Evolutionary conservation across 2,797 vertebrate genomes (phyloP), one percentile per base, ranked within the genome.

Genomic region (Danio albolineatus): DNA sequence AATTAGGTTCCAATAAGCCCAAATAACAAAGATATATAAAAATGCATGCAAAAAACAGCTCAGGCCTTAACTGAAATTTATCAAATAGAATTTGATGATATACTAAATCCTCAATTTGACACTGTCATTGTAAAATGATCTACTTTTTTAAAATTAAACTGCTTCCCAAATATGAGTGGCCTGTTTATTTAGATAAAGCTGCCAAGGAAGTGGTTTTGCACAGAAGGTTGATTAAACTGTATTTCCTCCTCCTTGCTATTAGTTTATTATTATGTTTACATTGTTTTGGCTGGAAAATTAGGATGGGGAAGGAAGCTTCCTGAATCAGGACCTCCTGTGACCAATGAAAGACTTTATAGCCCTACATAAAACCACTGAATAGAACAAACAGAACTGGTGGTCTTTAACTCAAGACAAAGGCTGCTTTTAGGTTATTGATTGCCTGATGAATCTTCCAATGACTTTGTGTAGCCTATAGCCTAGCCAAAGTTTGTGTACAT

Each of bases 261-360:
- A 1, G 38, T 19, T 19, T 28, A 48, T 41, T 76, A 46, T 84
- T 83, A 17, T 5, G 21, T 66, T 76, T 69, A 81, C 62, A 85
- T 87, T 91, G 90, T 93, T 93, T 90, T 85, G 83, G 82, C 88
- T 88, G 83, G 87, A 86, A 90, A 90, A 86, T 88, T 86, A 91
- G 85, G 86, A 83, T 85, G 84, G 86, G 91, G 89, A 91, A 90
- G 83, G 84, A 83, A 83, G 84, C 83, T 92, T 92, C 56, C 66
- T 41, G 56, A 13, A 71, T 71, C 43, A 67, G 28, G 48, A 79
- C 67, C 67, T 79, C 89, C 90, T 86, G 86, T 86, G 83, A 86
- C 65, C 85, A 91, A 85, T 85, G 86, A 89, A 91, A 89, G 36
- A 87, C 88, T 91, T 91, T 86, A 91, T 85, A 85, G 84, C 81